Base-by-base conservation (phyloP, 2,113 vertebrate species). In the Phainopepla nitens region DNA sequence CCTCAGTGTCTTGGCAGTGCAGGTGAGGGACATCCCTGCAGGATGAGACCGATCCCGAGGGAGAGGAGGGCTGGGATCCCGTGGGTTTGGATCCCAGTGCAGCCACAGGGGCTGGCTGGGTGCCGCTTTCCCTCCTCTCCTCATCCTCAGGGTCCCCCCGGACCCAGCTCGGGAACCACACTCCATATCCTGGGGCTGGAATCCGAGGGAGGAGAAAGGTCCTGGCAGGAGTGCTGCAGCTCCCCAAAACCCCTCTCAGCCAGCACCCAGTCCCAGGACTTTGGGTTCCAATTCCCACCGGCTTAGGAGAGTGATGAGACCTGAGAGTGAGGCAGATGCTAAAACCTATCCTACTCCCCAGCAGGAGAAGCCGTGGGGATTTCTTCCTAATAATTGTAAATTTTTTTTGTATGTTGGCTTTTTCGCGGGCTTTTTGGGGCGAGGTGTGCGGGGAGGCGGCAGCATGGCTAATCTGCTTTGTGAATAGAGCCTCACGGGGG, bases 401-500 rank as follows among this genome's bases (percentile, higher is more conserved):
- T n/a, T 33, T 42, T 45, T 60, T 36, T 17, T 12, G 8, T 36
- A 2, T 6, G 45, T 7, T 50, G 53, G 71, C 49, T 79, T 83
- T 71, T 61, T 81, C 85, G 94, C 35, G 57, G 91, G 88, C 68
- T 95, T 96, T 94, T 80, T 5, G 89, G 70, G 60, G n/a, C 68
- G 64, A 61, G 69, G 93, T 84, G 93, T 73, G 58, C 36, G 68
- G 11, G 78, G 54, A 95, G 97, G 97, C 94, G 49, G 71, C 91
- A 98, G 95, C 95, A 42, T 97, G 70, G 94, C 97, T 92, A 97
- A 98, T 98, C 97, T 93, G 97, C 97, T 97, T 98, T 98, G 98
- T 98, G 98, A 98, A 98, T 98, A 97, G 94, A 97, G 91, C 89
- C 57, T 53, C 96, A 75, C 90, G 62, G 96, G 95, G 97, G 96